Evolutionary conservation across 2,797 vertebrate genomes (phyloP).

Genomic region (Takifugu rubripes): DNA sequence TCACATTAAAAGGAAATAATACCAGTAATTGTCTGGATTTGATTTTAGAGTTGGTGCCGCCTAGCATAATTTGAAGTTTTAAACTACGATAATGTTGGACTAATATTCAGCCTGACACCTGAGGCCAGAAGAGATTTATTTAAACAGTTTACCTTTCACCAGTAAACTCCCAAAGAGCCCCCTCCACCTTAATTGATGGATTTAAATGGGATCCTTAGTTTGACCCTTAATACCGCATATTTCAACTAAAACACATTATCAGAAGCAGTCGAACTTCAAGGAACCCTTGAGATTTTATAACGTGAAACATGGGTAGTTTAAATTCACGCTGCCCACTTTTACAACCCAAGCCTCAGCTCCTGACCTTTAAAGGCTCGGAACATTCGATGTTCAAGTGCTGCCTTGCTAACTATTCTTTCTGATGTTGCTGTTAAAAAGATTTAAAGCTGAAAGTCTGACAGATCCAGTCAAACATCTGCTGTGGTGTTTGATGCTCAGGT

Average conservation of each 20-base stretch:
- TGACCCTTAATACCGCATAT: conserved; percentile 33
- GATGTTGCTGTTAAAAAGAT: conserved; percentile 24
- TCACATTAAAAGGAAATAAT: too few relatives aligned
- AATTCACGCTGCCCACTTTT: conserved; percentile 28
- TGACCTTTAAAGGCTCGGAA: conserved; percentile 60
- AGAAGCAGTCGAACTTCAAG: conserved; percentile 32
- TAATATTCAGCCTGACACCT: conserved; percentile 26
- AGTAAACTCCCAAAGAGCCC: conserved; percentile 34
- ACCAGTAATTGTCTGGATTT: too few relatives aligned
- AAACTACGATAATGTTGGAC: conserved; percentile 20
- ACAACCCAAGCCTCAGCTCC: conserved; percentile 27
- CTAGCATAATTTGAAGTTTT: too few relatives aligned
- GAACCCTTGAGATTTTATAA: conserved; percentile 48
- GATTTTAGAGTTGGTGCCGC: too few relatives aligned
- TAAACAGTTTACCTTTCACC: conserved; percentile 41
- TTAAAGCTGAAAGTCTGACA: conserved; percentile 33
- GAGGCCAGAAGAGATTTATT: conserved; percentile 5
- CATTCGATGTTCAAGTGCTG: conserved; percentile 5
- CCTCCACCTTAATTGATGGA: conserved; percentile 17
- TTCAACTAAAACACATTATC: conserved; percentile 36
- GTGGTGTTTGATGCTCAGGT: conserved; percentile 20
- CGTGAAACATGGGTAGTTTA: conserved; percentile 35
- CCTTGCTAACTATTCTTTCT: conserved; percentile 26
- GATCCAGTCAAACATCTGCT: conserved; percentile 39
- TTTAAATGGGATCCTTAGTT: conserved; percentile 25